Evolutionary conservation across 2,113 vertebrate species (phyloP), one percentile per base, ranked within the genome.

Genomic region (Todiramphus saurophagus): DNA sequence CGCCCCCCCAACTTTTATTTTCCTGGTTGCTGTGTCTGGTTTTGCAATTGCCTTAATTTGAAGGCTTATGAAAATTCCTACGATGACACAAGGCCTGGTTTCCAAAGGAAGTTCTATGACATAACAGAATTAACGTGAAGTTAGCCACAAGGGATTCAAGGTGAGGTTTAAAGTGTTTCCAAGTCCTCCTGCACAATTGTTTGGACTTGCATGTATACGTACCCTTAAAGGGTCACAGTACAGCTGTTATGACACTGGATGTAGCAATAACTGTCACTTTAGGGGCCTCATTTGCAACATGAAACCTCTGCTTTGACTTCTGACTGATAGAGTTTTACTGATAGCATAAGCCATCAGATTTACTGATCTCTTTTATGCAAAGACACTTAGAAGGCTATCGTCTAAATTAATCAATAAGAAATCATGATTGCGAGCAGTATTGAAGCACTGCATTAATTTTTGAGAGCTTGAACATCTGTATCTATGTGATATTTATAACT

Each of bases 401-500:
- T 78, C 56, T 77, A 78, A 92, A 92, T 88, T 62, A 75, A 30
- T 78, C 83, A 82, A 79, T 83, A 87, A 75, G 53, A 89, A 79
- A 76, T 84, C 33, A 27, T 18, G 55, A 94, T 81, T 96, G 58
- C 81, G 83, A 75, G 46, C 8, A 6, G 27, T 84, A 68, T 43
- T 48, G 76, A 89, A 95, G 35, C 4, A 53, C 58, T 62, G 25
- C 74, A 50, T 97, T 89, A 81, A 87, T 89, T 91, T 95, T 95
- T 96, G 62, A 97, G 74, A 75, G 35, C 58, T 75, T 79, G 66
- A 82, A 62, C 25, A 64, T 78, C 56, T 72, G 50, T 31, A 37
- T 96, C 30, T 68, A 67, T 91, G 53, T 79, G 74, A 76, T 91
- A 95, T 93, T 97, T 85, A 92, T 94, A 91, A 43, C 24, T 4